Base-by-base conservation (phyloP, 2,888 invertebrate genomes). In the Nephrotoma guestfalica region DNA sequence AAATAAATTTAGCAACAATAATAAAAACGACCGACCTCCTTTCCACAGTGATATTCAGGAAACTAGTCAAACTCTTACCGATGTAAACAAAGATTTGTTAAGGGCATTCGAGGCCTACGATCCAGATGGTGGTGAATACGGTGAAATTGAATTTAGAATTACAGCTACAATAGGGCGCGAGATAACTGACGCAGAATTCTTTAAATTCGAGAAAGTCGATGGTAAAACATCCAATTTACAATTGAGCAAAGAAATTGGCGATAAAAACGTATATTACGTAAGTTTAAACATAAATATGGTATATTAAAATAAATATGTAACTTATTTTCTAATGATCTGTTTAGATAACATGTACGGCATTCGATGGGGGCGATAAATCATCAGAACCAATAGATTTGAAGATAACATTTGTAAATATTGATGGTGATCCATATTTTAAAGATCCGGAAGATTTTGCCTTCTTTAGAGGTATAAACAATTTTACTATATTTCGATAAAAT, bases 61-160 rank as follows among this genome's bases (percentile, higher is more conserved):
- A 51, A 18, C 4, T 71, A 4, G 88, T 88, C 4, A 15, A 13
- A 15, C 5, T 13, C 41, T 41, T n/a, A 15, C 1, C 13, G 42
- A 41, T 83, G 40, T 41, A n/a, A 88, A 92, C 41, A 91, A 92
- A 71, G 91, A 90, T 0, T 90, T 90, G 5, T 88, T 94, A 45
- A 90, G 90, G 9, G 89, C 91, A 6, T 91, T 94, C 47, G 87
- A 90, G 18, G 94, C 94, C 0, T 92, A 91, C 0, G 94, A 94
- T 89, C 91, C 92, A 40, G 94, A 94, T 88, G 93, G 93, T 0
- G 92, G 93, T 0, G 90, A 92, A 30, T 94, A 94, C 83, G 94
- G 94, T 84, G 88, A 89, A 5, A 93, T 94, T 15, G 91, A 90
- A 9, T 94, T 94, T 89, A 89, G 90, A 47, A 89, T 93, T 2